Percentiles rank a stretch among this genome's conserved stretches.
Conservation (phyloP, 2,797 vertebrate genomes). For the Chaenodraco wilsoni region DNA sequence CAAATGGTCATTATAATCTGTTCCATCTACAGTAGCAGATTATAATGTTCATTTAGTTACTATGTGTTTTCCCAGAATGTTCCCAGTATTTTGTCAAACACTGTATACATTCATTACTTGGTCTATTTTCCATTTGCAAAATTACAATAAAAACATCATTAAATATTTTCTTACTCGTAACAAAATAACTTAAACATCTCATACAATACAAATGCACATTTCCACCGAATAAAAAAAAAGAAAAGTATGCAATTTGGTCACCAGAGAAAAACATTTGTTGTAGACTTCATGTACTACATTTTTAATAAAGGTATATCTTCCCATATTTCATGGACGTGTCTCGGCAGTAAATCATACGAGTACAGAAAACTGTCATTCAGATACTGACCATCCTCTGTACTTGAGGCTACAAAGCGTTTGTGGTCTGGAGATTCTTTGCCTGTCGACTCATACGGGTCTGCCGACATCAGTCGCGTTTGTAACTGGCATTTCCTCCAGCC, state of each 20-base stretch:
- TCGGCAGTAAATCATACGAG: conserved; percentile 59
- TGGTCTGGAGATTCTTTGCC: conserved; percentile 74
- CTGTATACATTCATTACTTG: conserved; percentile 34
- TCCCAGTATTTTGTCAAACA: conserved; percentile 39
- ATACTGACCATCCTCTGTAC: conserved; percentile 59
- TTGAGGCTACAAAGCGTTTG: conserved; percentile 58
- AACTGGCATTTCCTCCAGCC: conserved; percentile 83
- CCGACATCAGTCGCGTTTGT: conserved; percentile 76
- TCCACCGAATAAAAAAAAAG: conserved; percentile 26
- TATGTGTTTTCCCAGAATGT: conserved; percentile 8
- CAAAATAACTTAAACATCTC: conserved; percentile 66
- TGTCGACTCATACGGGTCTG: conserved; percentile 80
- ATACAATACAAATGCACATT: conserved; percentile 41
- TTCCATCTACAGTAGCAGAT: not conserved
- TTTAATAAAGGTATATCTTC: conserved; percentile 26
- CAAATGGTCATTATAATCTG: not conserved
- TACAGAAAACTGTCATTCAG: conserved; percentile 68
- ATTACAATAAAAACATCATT: conserved; percentile 35
- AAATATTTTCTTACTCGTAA: conserved; percentile 27
- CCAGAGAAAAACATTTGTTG: conserved; percentile 7
- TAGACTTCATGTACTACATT: conserved; percentile 25
- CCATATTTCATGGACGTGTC: conserved; percentile 33
- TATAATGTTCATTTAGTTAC: not conserved
- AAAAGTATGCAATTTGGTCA: conserved; percentile 37
- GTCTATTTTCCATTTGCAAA: conserved; percentile 4